Percentiles rank a stretch among this genome's conserved stretches.
These are phyloP conservation scores for Harpagoxenus sublaevis DNA, from an alignment of 2,888 invertebrate genomes.

Conservation along the genomic window DNA sequence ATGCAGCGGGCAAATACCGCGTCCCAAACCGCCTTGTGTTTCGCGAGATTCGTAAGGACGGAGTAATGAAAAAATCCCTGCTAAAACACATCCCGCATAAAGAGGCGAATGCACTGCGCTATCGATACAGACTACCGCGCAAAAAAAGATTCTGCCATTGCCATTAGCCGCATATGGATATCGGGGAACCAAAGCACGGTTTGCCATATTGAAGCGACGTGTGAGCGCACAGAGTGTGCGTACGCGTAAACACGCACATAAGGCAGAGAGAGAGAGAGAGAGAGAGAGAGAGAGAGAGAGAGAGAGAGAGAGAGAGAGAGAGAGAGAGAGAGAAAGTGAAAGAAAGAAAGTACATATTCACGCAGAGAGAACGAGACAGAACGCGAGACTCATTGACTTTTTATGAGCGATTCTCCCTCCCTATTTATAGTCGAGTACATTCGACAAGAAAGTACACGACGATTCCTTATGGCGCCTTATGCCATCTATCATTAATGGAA, in stretches of 20 bases:
- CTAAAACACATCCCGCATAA: constrained; percentile 20
- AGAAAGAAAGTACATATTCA: constrained; percentile 6
- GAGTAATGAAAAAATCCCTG: constrained; percentile 7
- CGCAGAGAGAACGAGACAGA: constrained; percentile 11
- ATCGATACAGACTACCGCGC: constrained; percentile 51
- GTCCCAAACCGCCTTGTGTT: neutral
- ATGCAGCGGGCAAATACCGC: constrained; percentile 3
- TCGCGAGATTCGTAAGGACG: constrained; percentile 30
- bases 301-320: neutral
- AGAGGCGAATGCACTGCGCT: constrained; percentile 50
- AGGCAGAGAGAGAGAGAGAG: neutral
- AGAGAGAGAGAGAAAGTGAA: constrained; percentile 2
- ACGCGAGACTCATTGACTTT: constrained; percentile 54
- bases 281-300: constrained; percentile 25
- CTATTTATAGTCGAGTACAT: constrained; percentile 7
- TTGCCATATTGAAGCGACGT: constrained; percentile 42
- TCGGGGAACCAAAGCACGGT: constrained; percentile 51
- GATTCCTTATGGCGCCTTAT: constrained; percentile 1
- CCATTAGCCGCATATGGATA: constrained; percentile 50
- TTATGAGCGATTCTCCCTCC: constrained; percentile 39
- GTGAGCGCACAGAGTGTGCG: constrained; percentile 34
- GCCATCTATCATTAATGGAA: neutral
- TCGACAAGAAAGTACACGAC: constrained; percentile 2
- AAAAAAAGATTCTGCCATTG: constrained; percentile 51
- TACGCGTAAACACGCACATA: constrained; percentile 32